These are phyloP conservation scores for Sebastolobus alascanus DNA, from an alignment of 2,797 vertebrate genomes.

Conservation along the genomic window DNA sequence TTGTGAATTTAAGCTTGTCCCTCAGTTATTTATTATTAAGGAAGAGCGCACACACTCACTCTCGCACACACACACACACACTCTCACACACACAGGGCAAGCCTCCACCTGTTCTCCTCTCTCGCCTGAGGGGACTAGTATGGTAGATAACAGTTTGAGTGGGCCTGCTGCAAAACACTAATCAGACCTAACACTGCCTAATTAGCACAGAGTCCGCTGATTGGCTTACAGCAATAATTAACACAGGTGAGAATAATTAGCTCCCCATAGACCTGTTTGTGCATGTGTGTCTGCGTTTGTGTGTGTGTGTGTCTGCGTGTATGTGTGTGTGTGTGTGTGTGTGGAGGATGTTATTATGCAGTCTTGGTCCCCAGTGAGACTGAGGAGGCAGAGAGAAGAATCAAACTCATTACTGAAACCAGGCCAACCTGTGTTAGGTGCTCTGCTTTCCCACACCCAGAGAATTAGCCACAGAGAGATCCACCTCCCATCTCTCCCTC, in stretches of 20 bases:
- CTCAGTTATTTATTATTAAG: constrained; percentile 77
- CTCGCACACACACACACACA: constrained; percentile 33
- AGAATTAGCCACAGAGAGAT: constrained; percentile 78
- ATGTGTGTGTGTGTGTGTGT: constrained; percentile 51
- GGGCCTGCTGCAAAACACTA: constrained; percentile 96
- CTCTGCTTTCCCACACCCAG: constrained; percentile 83
- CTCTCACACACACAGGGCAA: constrained; percentile 65
- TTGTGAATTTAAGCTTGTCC: constrained; percentile 69
- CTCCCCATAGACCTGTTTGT: constrained; percentile 95
- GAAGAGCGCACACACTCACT: constrained; percentile 47
- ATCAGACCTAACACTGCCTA: constrained; percentile 91
- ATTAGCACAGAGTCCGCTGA: constrained; percentile 97
- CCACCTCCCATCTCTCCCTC: constrained; percentile 51
- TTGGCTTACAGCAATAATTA: constrained; percentile 99
- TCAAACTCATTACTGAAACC: constrained; percentile 94
- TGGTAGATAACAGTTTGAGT: constrained; percentile 90
- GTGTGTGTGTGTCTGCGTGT: constrained; percentile 41
- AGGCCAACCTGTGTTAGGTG: constrained; percentile 90
- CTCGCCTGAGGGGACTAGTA: constrained; percentile 92
- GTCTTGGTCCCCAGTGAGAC: constrained; percentile 89
- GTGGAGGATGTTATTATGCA: constrained; percentile 90
- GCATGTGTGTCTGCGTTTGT: constrained; percentile 36
- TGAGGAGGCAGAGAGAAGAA: constrained; percentile 87
- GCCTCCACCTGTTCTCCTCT: constrained; percentile 85
- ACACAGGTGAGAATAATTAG: constrained; percentile 99